Conservation (phyloP, 2,888 invertebrate species). For the Diadegma fenestrale region DNA sequence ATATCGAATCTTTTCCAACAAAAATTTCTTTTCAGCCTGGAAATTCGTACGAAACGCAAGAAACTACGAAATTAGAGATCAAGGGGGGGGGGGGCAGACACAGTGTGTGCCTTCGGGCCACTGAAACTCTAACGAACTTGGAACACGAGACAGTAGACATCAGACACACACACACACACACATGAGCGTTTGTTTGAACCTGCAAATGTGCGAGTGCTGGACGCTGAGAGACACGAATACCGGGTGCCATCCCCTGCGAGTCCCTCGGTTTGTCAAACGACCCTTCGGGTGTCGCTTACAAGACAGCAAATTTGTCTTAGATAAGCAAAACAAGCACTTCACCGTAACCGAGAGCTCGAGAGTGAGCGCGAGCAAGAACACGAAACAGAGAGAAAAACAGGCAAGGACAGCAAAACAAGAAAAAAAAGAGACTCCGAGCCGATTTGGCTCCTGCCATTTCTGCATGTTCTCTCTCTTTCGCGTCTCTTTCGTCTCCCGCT, state of each 20-base stretch:
- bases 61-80: slow-evolving; percentile 1
- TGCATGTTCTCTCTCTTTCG: slow-evolving; percentile 12
- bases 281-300: slow-evolving; percentile 83
- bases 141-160: slow-evolving; percentile 35
- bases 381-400: slow-evolving; percentile 4
- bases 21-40: too few species aligned
- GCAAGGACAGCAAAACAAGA: not conserved
- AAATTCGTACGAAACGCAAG: not conserved
- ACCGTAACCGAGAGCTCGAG: slow-evolving; percentile 65
- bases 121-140: slow-evolving; percentile 53
- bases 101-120: slow-evolving; percentile 41
- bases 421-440: slow-evolving; percentile 30
- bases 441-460: slow-evolving; percentile 44
- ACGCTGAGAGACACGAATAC: slow-evolving; percentile 34
- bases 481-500: slow-evolving; percentile 60
- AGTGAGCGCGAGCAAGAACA: not conserved
- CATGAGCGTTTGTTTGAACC: slow-evolving; percentile 16
- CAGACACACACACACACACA: not conserved
- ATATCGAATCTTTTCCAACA: too few species aligned
- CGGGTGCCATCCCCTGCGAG: slow-evolving; percentile 73
- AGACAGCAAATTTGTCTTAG: slow-evolving; percentile 84
- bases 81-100: not conserved
- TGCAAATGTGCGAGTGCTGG: slow-evolving; percentile 47
- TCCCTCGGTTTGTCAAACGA: slow-evolving; percentile 82
- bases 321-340: slow-evolving; percentile 83